Base-by-base conservation (phyloP, 2,888 invertebrate species). In the Andricus curvator region DNA sequence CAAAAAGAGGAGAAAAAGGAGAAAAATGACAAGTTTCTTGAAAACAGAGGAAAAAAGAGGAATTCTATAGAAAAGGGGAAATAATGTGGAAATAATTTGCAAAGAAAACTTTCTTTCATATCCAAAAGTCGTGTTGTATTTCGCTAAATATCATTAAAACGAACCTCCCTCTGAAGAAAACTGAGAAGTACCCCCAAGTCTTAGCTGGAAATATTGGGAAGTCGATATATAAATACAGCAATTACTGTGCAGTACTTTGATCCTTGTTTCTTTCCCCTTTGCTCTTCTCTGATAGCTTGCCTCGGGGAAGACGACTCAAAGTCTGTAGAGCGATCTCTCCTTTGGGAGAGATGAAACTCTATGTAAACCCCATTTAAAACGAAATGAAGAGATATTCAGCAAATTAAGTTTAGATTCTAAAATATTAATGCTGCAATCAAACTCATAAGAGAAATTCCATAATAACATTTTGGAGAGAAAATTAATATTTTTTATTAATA, bases 231-330 rank as follows among this genome's bases (percentile, higher is more conserved):
- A 64, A 29, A 64, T 29, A 64, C 22, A 17, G 64, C 29, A 64
- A 64, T 64, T 64, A 64, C 64, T 25, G 17, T 29, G 29, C 17
- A 64, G 64, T 64, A 29, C 64, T 64, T 29, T 64, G 64, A 29
- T 17, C 29, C 29, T 64, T 64, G 64, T 64, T 64, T 64, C 17
- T 29, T 64, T 29, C 25, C 29, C 64, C 15, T 64, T 64, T 29
- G 25, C 64, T 25, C 64, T 64, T 29, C 64, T 64, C 29, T 64
- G 64, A 64, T 64, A 64, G 22, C 25, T 29, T 29, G 64, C 64
- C 64, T 29, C 64, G 64, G 29, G 64, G 29, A 29, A 64, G 29
- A 29, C 29, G 29, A 64, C 29, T 64, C 64, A 64, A 64, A 64
- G 29, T 25, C 62, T 62, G 5, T 4, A 22, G 15, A 29, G 29